A percentile compares a stretch with the other conserved stretches of the same genome.
Conservation (phyloP, 1,140 invertebrate species). For the Eriocheir sinensis region DNA sequence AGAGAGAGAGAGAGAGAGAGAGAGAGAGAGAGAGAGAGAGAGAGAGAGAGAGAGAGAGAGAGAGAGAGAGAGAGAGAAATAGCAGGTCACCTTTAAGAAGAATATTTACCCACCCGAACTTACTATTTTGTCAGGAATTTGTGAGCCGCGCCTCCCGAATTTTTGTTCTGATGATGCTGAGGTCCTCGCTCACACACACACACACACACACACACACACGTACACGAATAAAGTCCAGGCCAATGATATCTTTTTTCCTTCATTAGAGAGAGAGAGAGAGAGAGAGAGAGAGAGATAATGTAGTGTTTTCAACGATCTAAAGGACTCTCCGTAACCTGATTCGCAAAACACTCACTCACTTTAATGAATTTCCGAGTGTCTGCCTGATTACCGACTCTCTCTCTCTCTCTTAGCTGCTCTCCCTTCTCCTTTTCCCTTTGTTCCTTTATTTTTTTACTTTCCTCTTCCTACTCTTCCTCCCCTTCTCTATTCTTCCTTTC, state of each 20-base stretch:
- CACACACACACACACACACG: no score
- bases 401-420: background rate
- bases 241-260: no score
- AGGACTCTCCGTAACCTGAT: background rate
- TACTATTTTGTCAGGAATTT: conserved; percentile 1
- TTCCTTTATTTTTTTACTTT: background rate
- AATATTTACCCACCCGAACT: background rate
- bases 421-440: background rate
- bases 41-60: conserved; percentile 35
- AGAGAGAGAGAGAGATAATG: background rate
- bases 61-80: background rate
- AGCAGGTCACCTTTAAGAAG: background rate
- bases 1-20: conserved; percentile 45
- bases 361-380: conserved; percentile 1
- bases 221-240: no score
- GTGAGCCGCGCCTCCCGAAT: background rate
- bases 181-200: no score
- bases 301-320: background rate
- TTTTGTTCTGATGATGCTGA: conserved; percentile 6
- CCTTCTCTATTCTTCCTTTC: background rate
- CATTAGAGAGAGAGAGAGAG: no score
- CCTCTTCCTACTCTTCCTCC: background rate
- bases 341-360: background rate
- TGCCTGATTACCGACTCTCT: background rate
- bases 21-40: conserved; percentile 47